Conservation (phyloP, 2,113 vertebrate species). For the Proterorhinus semilunaris region DNA sequence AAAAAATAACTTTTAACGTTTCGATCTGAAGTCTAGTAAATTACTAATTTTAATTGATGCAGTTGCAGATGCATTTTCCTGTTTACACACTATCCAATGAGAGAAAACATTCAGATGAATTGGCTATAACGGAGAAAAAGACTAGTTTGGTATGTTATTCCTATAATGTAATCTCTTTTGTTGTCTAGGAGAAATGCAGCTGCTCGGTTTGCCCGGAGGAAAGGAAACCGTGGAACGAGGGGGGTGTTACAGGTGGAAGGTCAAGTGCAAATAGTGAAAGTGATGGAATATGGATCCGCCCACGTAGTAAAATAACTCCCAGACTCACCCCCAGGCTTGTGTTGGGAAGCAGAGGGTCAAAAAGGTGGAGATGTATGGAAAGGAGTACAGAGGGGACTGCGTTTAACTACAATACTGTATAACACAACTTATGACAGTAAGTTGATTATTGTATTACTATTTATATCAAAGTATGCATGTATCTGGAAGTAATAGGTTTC, state of each 20-base stretch:
- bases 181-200: conserved; percentile 11
- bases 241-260: conserved; percentile 35
- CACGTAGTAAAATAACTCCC: conserved; percentile 15
- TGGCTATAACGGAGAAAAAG: not conserved
- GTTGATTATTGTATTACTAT: no score
- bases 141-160: not conserved
- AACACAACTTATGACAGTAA: no score
- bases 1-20: no score
- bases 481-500: no score
- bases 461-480: no score
- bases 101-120: not conserved
- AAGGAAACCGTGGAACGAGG: conserved; percentile 9
- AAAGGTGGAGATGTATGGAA: not conserved
- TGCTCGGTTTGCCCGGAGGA: conserved; percentile 29
- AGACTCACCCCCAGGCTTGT: conserved; percentile 35
- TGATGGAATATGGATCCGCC: conserved; percentile 46
- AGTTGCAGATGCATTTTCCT: no score
- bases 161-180: not conserved
- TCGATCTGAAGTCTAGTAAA: no score
- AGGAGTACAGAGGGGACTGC: no score
- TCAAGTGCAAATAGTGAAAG: conserved; percentile 40
- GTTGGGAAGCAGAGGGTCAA: not conserved
- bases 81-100: not conserved
- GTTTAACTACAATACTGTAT: no score
- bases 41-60: no score